Conservation (phyloP, 92 coral and sea anemone genomes). For the Paramuricea clavata region DNA sequence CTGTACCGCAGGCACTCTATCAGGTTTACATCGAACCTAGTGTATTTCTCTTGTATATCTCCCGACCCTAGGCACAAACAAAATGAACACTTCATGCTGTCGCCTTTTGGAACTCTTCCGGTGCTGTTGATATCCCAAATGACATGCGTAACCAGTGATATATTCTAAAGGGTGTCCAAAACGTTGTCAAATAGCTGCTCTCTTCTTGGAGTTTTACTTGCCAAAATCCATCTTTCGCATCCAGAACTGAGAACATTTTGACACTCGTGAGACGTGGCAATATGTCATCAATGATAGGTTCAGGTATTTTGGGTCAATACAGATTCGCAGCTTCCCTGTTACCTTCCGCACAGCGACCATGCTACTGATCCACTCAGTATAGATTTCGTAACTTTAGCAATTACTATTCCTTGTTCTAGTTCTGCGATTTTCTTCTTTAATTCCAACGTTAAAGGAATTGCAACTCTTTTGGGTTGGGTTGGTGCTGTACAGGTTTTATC, state of each 20-base stretch:
- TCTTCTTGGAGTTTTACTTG: slow-evolving; percentile 27
- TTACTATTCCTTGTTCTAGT: slow-evolving; percentile 39
- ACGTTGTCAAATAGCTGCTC: background rate
- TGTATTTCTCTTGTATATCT: slow-evolving; percentile 33
- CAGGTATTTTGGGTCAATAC: slow-evolving; percentile 49
- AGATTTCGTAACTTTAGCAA: too few species aligned
- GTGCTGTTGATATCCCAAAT: background rate
- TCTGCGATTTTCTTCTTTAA: too few species aligned
- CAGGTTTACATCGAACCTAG: background rate
- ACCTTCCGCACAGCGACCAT: slow-evolving; percentile 30
- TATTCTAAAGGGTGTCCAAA: background rate
- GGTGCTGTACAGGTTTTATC: too few species aligned
- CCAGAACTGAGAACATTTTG: slow-evolving; percentile 36
- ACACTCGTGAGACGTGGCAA: slow-evolving; percentile 38
- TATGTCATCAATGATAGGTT: slow-evolving; percentile 40
- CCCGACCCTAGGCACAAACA: slow-evolving; percentile 28
- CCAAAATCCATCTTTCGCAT: slow-evolving; percentile 20
- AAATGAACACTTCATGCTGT: background rate
- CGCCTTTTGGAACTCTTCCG: background rate
- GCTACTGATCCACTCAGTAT: slow-evolving; percentile 48
- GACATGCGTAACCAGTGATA: background rate
- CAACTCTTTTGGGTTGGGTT: too few species aligned
- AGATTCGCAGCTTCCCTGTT: slow-evolving; percentile 30
- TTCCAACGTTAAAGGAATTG: too few species aligned
- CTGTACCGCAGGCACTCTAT: background rate